A percentile compares a stretch with the other conserved stretches of the same genome.
phyloP scores from a whole-genome alignment of 2,888 invertebrate genomes.

The Meiosimyza platycephala region DNA sequence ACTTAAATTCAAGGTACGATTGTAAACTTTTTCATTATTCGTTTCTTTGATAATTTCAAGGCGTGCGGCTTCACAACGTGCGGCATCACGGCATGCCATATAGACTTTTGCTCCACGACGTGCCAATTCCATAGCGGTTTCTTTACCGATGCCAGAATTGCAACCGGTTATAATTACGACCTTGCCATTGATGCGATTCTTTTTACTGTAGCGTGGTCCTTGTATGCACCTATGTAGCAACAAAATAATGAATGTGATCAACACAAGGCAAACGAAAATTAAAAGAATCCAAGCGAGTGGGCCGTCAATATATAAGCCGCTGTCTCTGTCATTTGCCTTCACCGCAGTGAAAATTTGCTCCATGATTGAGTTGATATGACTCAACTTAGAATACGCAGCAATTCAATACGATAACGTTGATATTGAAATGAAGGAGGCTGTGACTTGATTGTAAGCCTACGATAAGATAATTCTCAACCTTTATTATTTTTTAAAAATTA shows the following conservation, averaged over 20 bases:
- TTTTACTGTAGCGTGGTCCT: constrained; percentile 62
- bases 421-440: neutral
- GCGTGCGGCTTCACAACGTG: constrained; percentile 78
- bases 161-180: constrained; percentile 83
- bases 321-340: constrained; percentile 1
- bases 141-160: constrained; percentile 84
- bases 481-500: neutral
- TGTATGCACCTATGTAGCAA: constrained; percentile 58
- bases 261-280: constrained; percentile 48
- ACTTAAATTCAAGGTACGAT: constrained; percentile 67
- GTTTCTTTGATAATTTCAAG: constrained; percentile 81
- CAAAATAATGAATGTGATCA: constrained; percentile 53
- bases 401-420: neutral
- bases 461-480: too few relatives aligned
- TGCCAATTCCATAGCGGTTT: constrained; percentile 79
- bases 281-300: constrained; percentile 59
- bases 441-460: too few relatives aligned
- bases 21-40: constrained; percentile 80
- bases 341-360: constrained; percentile 5
- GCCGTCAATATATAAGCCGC: constrained; percentile 55
- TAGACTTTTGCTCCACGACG: constrained; percentile 81
- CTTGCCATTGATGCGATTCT: constrained; percentile 72
- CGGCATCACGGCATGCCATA: constrained; percentile 87
- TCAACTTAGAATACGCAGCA: constrained; percentile 13
- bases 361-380: constrained; percentile 25